Evolutionary conservation across 2,888 invertebrate species (phyloP).

Genomic region (Agriotes lineatus): DNA sequence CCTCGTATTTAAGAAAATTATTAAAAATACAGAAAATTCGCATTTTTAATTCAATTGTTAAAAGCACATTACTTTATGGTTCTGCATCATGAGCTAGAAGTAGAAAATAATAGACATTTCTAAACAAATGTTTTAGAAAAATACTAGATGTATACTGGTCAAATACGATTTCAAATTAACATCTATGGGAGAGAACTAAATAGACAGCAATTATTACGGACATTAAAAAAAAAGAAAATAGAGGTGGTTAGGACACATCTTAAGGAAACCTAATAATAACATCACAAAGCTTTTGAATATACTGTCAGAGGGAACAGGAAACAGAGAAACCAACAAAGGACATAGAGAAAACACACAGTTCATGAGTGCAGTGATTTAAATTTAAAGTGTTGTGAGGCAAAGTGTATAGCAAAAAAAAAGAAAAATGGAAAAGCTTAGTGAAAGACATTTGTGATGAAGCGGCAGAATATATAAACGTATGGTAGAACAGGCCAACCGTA

Average conservation of each 20-base stretch:
- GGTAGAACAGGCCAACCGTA: too few relatives aligned
- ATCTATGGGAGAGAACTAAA: too few relatives aligned
- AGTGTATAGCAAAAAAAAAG: neutral
- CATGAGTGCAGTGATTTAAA: neutral
- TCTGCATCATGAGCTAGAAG: neutral
- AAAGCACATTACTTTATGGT: neutral
- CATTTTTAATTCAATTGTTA: neutral
- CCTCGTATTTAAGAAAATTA: neutral
- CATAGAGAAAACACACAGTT: too few relatives aligned
- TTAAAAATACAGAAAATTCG: neutral
- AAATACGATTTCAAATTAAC: too few relatives aligned
- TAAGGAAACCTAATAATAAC: too few relatives aligned
- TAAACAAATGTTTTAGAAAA: neutral
- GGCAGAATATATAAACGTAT: neutral
- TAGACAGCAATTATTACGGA: too few relatives aligned
- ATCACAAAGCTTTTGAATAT: too few relatives aligned
- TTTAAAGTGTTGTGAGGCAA: neutral
- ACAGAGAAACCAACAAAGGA: too few relatives aligned
- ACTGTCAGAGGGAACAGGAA: too few relatives aligned
- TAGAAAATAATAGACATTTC: neutral
- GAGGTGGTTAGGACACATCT: too few relatives aligned
- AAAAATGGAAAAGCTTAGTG: neutral
- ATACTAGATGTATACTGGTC: neutral
- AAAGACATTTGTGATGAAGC: neutral
- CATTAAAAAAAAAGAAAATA: too few relatives aligned